phyloP scores from a whole-genome alignment of 2,113 vertebrate genomes.

The Scalopus aquaticus region DNA sequence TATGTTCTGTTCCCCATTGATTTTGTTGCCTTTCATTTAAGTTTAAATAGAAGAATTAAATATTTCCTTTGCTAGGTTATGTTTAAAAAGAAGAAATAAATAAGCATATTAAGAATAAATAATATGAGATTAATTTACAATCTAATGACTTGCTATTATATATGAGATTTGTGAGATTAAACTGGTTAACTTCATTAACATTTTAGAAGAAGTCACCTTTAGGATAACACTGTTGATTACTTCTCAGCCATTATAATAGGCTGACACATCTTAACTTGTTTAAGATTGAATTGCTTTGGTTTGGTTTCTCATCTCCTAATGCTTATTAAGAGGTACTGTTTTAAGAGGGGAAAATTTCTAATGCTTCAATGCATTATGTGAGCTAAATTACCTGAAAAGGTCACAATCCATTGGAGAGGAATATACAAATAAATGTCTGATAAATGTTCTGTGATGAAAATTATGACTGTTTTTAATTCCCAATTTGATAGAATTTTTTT shows the following conservation, averaged over 20 bases:
- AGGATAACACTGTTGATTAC: not conserved
- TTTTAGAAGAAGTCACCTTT: not conserved
- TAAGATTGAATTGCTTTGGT: constrained; percentile 41
- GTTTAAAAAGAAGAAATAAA: constrained; percentile 10
- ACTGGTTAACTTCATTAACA: not conserved
- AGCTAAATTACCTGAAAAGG: constrained; percentile 60
- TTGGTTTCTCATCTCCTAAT: constrained; percentile 41
- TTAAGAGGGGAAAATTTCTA: constrained; percentile 38
- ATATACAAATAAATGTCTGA: constrained; percentile 51
- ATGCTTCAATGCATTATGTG: constrained; percentile 38
- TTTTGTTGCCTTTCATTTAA: not conserved
- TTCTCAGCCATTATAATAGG: not conserved
- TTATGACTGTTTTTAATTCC: constrained; percentile 43
- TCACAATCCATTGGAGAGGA: constrained; percentile 49
- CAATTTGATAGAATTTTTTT: constrained; percentile 14
- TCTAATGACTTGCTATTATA: not conserved
- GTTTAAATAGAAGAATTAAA: not conserved
- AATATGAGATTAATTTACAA: constrained; percentile 17
- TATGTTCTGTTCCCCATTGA: not conserved
- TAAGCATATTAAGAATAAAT: not conserved
- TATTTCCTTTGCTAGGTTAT: not conserved
- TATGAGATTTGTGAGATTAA: not conserved
- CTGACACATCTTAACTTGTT: constrained; percentile 42
- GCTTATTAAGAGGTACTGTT: constrained; percentile 45
- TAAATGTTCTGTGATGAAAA: constrained; percentile 45